Base-by-base conservation (phyloP, 2,113 vertebrate genomes). In the Porphyrio hochstetteri region DNA sequence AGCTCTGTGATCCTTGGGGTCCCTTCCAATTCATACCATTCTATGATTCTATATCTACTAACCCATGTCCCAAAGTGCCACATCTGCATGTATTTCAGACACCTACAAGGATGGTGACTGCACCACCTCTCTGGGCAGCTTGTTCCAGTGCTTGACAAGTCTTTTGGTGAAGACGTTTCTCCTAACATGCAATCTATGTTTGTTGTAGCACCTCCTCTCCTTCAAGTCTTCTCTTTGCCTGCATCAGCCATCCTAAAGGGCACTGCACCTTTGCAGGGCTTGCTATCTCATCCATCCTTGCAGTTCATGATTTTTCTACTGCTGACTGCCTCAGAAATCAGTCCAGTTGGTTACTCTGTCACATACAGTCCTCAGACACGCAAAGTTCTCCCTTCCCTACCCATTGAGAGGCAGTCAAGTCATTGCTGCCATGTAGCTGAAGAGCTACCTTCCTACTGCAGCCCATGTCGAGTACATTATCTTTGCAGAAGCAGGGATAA, bases 391-490 rank as follows among this genome's bases (percentile, higher is more conserved):
- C 57, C 12, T 80, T 36, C 82, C 8, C 24, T 60, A 31, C 24
- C 56, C 16, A 69, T 57, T 46, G 20, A 85, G 76, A 42, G 23
- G 20, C 36, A 52, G 14, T 7, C 23, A 20, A 23, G 59, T 61
- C 29, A n/a, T 27, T 50, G 9, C 40, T 57, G 28, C 36, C 56
- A 2, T 1, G 13, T 21, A 79, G 29, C 21, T 64, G n/a, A 44
- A 33, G 50, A 61, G 11, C 6, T 12, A 13, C 40, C 50, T 38
- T 64, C 57, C 36, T 56, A 5, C 57, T 35, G 8, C 53, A 56
- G 36, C 42, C 42, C 3, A 0, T 8, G 4, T 4, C 1, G 14
- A 70, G 52, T 10, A 14, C 46, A 36, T 27, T 38, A 11, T 24
- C 81, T 40, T 25, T 28, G 9, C 63, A 82, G 36, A 40, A 29